A percentile compares a stretch with the other conserved stretches of the same genome.
Conservation (phyloP, 2,113 vertebrate species). For the Bostrychus sinensis region DNA sequence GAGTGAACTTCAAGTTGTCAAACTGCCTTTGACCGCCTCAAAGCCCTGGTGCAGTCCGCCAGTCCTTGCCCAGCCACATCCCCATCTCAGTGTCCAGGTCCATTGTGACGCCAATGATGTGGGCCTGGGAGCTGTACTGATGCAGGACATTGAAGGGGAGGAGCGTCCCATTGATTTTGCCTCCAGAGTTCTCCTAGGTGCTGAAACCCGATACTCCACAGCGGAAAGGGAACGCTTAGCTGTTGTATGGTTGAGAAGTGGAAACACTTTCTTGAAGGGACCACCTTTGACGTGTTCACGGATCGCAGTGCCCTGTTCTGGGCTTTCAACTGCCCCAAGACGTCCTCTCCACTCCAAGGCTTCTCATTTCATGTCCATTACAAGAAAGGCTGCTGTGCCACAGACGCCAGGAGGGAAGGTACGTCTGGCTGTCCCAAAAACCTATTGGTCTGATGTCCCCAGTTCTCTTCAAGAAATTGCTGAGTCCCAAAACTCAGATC, state of each 20-base stretch:
- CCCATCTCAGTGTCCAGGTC: neutral
- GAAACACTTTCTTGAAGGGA: neutral
- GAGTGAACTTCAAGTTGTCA: neutral
- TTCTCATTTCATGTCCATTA: neutral
- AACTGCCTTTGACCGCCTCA: neutral
- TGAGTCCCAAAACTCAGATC: neutral
- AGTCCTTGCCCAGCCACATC: neutral
- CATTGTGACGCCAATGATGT: neutral
- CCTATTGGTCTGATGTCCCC: neutral
- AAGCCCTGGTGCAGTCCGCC: neutral
- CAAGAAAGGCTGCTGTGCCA: neutral
- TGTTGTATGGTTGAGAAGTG: conserved; percentile 2
- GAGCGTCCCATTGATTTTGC: neutral
- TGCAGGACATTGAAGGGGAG: neutral
- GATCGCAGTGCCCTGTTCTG: neutral
- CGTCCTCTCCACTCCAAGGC: neutral
- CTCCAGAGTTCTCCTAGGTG: neutral
- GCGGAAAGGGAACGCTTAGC: neutral
- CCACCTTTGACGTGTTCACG: neutral
- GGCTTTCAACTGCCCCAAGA: neutral
- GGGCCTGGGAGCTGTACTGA: neutral
- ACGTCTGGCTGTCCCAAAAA: neutral
- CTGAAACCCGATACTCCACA: neutral
- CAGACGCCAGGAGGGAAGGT: neutral
- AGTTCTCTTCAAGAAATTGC: neutral